phyloP scores from a whole-genome alignment of 2,888 invertebrate genomes.

The Meganola albula region DNA sequence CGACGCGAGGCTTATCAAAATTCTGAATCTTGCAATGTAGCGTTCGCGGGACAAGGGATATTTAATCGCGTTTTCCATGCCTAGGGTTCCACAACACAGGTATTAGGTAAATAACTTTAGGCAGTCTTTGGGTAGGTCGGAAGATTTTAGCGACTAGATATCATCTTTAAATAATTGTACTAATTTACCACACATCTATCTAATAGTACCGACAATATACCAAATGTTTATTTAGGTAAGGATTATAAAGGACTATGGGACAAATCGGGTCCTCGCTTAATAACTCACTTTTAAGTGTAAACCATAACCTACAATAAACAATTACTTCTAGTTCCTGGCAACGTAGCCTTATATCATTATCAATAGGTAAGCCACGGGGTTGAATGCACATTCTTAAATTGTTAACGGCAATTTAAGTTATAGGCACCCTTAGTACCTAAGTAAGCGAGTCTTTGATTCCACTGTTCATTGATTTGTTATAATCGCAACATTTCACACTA shows the following conservation, averaged over 20 bases:
- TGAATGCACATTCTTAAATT: too few relatives aligned
- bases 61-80: slow-evolving; percentile 41
- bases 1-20: too few relatives aligned
- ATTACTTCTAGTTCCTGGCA: too few relatives aligned
- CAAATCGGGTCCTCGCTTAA: too few relatives aligned
- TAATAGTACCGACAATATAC: slow-evolving; percentile 46
- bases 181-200: slow-evolving; percentile 51
- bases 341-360: too few relatives aligned
- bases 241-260: slow-evolving; percentile 19
- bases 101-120: slow-evolving; percentile 67
- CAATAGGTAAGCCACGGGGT: too few relatives aligned
- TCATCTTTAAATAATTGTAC: slow-evolving; percentile 45
- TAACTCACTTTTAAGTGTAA: slow-evolving; percentile 1
- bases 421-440: too few relatives aligned
- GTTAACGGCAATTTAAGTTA: too few relatives aligned
- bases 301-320: too few relatives aligned
- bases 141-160: slow-evolving; percentile 72
- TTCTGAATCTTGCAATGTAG: slow-evolving; percentile 60
- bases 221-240: slow-evolving; percentile 29
- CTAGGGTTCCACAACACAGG: slow-evolving; percentile 61
- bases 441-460: too few relatives aligned
- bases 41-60: slow-evolving; percentile 57
- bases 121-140: slow-evolving; percentile 79
- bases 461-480: too few relatives aligned
- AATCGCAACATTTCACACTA: too few relatives aligned